Conservation (phyloP, 30 jellyfish, hydroid and myxozoan genomes). For the Mastigias papua region DNA sequence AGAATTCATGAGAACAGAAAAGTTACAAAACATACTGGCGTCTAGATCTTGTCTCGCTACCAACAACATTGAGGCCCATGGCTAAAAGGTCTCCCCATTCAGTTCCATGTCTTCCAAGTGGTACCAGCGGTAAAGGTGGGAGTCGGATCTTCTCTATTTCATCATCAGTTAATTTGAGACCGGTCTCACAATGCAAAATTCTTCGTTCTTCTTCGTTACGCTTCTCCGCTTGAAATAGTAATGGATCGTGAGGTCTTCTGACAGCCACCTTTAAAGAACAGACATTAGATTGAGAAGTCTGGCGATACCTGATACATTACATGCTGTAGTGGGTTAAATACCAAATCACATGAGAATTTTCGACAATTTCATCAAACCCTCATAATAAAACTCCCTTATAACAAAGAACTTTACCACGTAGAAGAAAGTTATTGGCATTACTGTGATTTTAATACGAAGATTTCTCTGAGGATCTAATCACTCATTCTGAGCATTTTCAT, state of each 20-base stretch:
- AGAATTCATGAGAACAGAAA: not conserved
- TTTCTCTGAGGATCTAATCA: too few relatives aligned
- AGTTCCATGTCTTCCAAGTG: slow-evolving; percentile 93
- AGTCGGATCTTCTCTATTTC: slow-evolving; percentile 72
- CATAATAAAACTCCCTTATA: too few relatives aligned
- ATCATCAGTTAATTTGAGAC: slow-evolving; percentile 43
- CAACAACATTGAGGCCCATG: slow-evolving; percentile 80
- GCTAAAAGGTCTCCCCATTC: slow-evolving; percentile 76
- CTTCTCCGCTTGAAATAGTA: slow-evolving; percentile 70
- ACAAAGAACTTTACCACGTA: too few relatives aligned
- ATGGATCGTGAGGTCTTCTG: slow-evolving; percentile 80
- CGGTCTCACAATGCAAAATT: slow-evolving; percentile 74
- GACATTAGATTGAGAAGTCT: not conserved
- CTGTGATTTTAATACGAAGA: too few relatives aligned
- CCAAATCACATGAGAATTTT: too few relatives aligned
- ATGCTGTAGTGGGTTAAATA: too few relatives aligned
- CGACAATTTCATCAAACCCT: too few relatives aligned
- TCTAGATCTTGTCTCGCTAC: slow-evolving; percentile 75
- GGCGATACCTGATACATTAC: not conserved
- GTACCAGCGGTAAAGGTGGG: slow-evolving; percentile 90
- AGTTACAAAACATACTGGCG: slow-evolving; percentile 79
- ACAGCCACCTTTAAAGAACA: slow-evolving; percentile 63
- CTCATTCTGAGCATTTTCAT: too few relatives aligned
- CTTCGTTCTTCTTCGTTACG: slow-evolving; percentile 78
- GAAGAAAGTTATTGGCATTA: too few relatives aligned